A percentile compares a stretch with the other conserved stretches of the same genome.
Evolutionary conservation across 2,888 invertebrate species (phyloP).

Genomic region (Gymnoscelis rufifasciata): DNA sequence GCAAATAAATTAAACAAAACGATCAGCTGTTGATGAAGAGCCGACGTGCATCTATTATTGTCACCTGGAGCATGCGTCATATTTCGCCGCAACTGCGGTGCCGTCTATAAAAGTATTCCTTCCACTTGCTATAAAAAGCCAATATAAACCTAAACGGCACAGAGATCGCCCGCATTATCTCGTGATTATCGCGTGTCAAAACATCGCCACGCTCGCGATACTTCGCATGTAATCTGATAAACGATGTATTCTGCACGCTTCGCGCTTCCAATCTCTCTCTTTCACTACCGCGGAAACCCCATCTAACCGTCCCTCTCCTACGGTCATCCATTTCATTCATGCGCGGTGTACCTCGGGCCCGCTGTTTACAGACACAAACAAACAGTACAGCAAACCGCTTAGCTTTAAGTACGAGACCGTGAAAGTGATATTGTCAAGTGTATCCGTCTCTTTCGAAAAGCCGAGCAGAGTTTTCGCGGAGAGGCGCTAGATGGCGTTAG

Average conservation of each 20-base stretch:
- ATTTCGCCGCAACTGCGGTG: slow-evolving; percentile 47
- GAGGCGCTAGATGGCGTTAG: slow-evolving; percentile 68
- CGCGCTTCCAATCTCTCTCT: slow-evolving; percentile 55
- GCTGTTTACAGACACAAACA: slow-evolving; percentile 80
- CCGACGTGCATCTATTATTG: slow-evolving; percentile 25
- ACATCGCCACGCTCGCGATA: slow-evolving; percentile 80
- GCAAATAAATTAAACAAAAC: slow-evolving; percentile 22
- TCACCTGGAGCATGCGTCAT: slow-evolving; percentile 44
- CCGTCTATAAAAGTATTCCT: slow-evolving; percentile 56
- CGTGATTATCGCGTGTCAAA: slow-evolving; percentile 80
- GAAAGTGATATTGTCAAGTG: slow-evolving; percentile 78
- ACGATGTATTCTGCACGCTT: slow-evolving; percentile 79
- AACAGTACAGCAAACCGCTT: slow-evolving; percentile 79
- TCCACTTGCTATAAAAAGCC: slow-evolving; percentile 69
- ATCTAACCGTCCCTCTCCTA: slow-evolving; percentile 48
- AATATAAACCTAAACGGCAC: slow-evolving; percentile 76
- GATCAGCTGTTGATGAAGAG: slow-evolving; percentile 34
- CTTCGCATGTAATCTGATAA: slow-evolving; percentile 80
- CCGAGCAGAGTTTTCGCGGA: slow-evolving; percentile 54
- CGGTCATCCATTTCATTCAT: slow-evolving; percentile 79
- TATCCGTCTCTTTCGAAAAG: slow-evolving; percentile 63
- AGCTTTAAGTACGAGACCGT: slow-evolving; percentile 78
- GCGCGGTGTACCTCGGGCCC: slow-evolving; percentile 75
- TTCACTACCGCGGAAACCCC: slow-evolving; percentile 36
- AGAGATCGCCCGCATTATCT: slow-evolving; percentile 78